These are phyloP conservation scores for Polymixis flavicincta DNA, from an alignment of 2,888 invertebrate genomes.

Conservation along the genomic window DNA sequence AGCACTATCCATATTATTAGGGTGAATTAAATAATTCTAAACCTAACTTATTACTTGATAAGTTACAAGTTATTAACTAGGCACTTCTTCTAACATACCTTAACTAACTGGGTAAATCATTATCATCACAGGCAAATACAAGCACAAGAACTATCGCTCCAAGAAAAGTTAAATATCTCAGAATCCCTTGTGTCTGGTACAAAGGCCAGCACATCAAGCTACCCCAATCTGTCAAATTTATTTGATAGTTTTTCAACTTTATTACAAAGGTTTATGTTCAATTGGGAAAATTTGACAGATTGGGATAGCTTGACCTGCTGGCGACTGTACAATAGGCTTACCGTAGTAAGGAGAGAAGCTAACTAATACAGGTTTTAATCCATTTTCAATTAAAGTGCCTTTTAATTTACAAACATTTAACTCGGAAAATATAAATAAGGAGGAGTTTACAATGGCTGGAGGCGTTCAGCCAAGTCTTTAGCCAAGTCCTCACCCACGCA, in stretches of 20 bases:
- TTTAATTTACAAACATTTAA: conserved; percentile 35
- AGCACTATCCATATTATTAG: not conserved
- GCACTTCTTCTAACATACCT: not conserved
- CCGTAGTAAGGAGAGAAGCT: not conserved
- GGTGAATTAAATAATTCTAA: not conserved
- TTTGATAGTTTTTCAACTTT: too few relatives aligned
- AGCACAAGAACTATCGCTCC: not conserved
- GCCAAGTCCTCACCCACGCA: conserved; percentile 17
- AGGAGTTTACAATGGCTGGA: conserved; percentile 20
- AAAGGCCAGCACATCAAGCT: too few relatives aligned
- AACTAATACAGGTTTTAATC: not conserved
- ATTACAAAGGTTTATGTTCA: too few relatives aligned
- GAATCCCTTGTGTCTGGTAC: not conserved
- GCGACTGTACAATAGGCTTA: too few relatives aligned
- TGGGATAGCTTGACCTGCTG: too few relatives aligned
- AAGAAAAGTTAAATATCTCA: not conserved
- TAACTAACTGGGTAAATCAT: not conserved
- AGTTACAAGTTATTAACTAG: not conserved
- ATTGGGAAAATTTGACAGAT: too few relatives aligned
- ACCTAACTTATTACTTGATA: not conserved
- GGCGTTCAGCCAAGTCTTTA: conserved; percentile 28
- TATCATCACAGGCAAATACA: not conserved
- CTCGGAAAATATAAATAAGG: conserved; percentile 21
- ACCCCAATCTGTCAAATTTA: too few relatives aligned
- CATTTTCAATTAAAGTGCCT: not conserved